Conservation (phyloP, 2,797 vertebrate genomes). For the Rhinatrema bivittatum region DNA sequence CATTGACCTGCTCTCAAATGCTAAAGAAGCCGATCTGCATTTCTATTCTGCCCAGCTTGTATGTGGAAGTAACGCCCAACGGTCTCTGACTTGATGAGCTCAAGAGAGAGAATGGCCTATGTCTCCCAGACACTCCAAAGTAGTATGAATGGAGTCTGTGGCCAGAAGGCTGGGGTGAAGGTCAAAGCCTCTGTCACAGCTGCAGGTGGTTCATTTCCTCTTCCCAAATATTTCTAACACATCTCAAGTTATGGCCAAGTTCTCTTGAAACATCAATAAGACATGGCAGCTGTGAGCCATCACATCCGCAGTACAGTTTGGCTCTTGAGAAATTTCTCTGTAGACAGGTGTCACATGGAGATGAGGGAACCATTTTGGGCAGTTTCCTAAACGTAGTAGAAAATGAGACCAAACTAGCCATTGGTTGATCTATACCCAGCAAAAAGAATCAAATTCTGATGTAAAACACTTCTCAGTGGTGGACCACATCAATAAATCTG, state of each 20-base stretch:
- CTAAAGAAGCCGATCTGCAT: constrained; percentile 80
- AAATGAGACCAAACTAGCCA: no score
- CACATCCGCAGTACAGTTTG: neutral
- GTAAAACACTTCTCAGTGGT: no score
- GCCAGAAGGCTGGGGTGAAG: constrained; percentile 70
- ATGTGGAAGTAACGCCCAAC: constrained; percentile 80
- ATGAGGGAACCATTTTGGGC: no score
- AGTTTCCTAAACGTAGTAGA: no score
- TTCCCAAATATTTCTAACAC: constrained; percentile 25
- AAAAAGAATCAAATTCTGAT: no score
- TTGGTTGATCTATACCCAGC: no score
- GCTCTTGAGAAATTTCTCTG: neutral
- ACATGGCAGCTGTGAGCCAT: constrained; percentile 3
- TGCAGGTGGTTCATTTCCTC: constrained; percentile 80
- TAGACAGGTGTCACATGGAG: neutral
- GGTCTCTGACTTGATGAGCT: constrained; percentile 65
- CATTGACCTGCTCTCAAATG: constrained; percentile 75
- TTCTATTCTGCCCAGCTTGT: constrained; percentile 81
- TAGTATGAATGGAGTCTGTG: constrained; percentile 61
- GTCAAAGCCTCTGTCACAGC: constrained; percentile 83
- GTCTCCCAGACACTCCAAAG: constrained; percentile 60
- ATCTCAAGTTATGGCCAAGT: neutral
- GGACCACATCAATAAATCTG: no score
- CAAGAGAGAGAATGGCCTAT: constrained; percentile 50
- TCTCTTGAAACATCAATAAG: constrained; percentile 4